Base-by-base conservation (phyloP, 1,140 invertebrate species). In the Eufriesea mexicana region DNA sequence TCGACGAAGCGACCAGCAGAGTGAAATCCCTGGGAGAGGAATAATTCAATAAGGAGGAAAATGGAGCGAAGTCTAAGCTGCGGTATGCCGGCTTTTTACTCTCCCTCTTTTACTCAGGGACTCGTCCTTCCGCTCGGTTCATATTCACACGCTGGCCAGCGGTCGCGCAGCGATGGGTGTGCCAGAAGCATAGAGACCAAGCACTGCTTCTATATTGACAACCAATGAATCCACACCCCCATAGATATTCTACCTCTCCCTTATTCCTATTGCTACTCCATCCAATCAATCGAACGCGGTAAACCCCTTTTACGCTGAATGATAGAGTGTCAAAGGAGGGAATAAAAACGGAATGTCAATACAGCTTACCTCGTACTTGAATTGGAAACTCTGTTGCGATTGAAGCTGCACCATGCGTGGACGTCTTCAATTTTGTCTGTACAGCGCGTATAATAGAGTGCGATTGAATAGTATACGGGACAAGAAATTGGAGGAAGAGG, bases 321-420 rank as follows among this genome's bases (percentile, higher is more conserved):
- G 20, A n/a, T 23, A 54, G 6, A 51, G 10, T 28, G 5, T 51
- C 71, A 23, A 12, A 25, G 1, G 20, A 16, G 23, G 51, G 14
- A 57, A 59, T 18, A 61, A 25, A 76, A 9, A 66, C 8, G 51
- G 45, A 57, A 76, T 57, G 79, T 78, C 68, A 62, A 62, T 61
- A 51, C 0, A 49, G 59, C 87, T 88, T 81, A 88, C 87, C 84
- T 88, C 75, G 66, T 80, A 74, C 83, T 88, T 84, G 57, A 88
- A 88, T 88, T 79, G 64, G 67, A 23, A 42, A 66, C 35, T 82
- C 54, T 83, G 71, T 54, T 79, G 61, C 74, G 54, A 76, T 62
- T 54, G 42, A 7, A 18, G 4, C 70, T 84, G 62, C 71, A 61
- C 64, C 87, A 85, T 88, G 67, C 86, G 74, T 79, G 42, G 25